Base-by-base conservation (phyloP, 2,888 invertebrate species). In the Drosophila nigritarsus region DNA sequence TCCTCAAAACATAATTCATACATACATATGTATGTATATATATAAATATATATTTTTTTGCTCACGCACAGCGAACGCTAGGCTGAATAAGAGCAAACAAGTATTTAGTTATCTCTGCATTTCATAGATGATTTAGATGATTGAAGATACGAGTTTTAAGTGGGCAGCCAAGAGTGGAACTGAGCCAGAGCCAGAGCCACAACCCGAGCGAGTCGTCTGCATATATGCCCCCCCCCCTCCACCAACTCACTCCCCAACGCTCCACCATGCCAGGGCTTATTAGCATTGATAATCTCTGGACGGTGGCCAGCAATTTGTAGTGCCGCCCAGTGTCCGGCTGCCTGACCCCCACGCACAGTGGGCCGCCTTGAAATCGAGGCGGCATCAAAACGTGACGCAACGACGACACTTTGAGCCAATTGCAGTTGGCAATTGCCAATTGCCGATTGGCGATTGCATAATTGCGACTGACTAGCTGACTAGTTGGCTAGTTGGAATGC, bases 251-350 rank as follows among this genome's bases (percentile, higher is more conserved):
- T n/a, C 3, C 11, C 4, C 15, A 1, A 7, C 15, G 20, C 13
- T 13, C 6, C 20, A 20, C 18, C 50, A 65, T 73, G 76, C 82
- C 85, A 88, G 71, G 83, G 70, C 87, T 90, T 90, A 85, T 85
- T 85, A 85, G 74, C 80, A 85, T 83, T 88, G 84, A 90, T 89
- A 85, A 85, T 85, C 89, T 85, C 85, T 89, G 84, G 84, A 87
- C 87, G 72, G 64, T 77, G 84, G 88, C 90, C 88, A 89, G 70
- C 36, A 54, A 60, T 67, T 69, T 72, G 65, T 51, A 66, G 51
- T 65, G 71, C 60, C 72, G 51, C 86, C 64, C 61, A 73, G 67
- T 82, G 80, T 78, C 72, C 83, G 83, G 77, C 78, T 77, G 34
- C 40, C 53, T 82, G 84, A 89, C 84, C 84, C 89, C 84, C 84